Conservation (phyloP, 2,113 vertebrate species). For the Myotis davidii region DNA sequence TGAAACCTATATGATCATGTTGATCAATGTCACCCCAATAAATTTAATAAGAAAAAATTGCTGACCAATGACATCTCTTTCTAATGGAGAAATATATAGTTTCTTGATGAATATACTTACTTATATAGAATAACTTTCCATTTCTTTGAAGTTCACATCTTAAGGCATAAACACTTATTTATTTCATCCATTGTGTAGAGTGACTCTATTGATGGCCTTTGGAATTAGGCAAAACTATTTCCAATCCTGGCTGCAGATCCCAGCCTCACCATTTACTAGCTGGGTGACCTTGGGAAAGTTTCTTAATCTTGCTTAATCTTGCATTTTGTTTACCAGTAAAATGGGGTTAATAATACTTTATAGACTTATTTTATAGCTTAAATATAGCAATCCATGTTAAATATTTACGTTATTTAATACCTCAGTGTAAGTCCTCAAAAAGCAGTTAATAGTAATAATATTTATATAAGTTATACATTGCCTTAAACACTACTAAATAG, state of each 20-base stretch:
- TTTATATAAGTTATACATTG: neutral
- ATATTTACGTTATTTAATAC: neutral
- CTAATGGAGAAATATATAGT: neutral
- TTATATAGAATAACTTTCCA: neutral
- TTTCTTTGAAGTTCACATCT: neutral
- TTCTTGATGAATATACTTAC: neutral
- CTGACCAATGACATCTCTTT: neutral
- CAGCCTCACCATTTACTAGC: neutral
- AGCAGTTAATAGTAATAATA: neutral
- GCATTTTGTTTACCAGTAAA: conserved; percentile 5
- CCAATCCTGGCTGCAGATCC: neutral
- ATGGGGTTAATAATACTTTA: neutral
- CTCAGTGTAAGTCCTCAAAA: neutral
- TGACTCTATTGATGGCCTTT: neutral
- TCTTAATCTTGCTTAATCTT: neutral
- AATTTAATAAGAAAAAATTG: neutral
- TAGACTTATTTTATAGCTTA: neutral
- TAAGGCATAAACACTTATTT: neutral
- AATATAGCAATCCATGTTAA: neutral
- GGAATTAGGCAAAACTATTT: neutral
- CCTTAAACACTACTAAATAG: neutral
- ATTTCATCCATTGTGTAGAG: neutral
- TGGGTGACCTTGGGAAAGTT: neutral
- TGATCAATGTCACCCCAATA: too few species aligned
- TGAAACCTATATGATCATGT: too few species aligned